These are phyloP conservation scores for Heliconius hewitsoni DNA, from an alignment of 1,140 invertebrate species.

Conservation along the genomic window DNA sequence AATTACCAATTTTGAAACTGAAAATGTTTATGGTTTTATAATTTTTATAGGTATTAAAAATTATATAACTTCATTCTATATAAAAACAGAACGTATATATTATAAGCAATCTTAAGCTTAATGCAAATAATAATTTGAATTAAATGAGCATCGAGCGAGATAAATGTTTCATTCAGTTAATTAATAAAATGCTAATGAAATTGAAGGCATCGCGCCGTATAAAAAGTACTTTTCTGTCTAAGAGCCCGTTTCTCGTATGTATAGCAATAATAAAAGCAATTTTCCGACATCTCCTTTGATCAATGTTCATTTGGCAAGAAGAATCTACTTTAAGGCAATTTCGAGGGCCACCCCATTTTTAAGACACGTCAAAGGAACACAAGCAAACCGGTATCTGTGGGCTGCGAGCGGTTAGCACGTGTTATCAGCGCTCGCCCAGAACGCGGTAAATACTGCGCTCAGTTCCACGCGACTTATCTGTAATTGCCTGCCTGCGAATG, in stretches of 20 bases:
- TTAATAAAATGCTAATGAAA: constrained; percentile 20
- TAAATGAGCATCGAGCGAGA: background rate
- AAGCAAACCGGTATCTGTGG: constrained; percentile 33
- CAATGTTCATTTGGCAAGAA: constrained; percentile 42
- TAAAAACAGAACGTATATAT: background rate
- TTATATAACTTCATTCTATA: background rate
- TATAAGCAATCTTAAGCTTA: background rate
- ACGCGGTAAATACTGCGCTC: constrained; percentile 72
- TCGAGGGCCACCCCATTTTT: constrained; percentile 44
- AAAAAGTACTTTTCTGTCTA: constrained; percentile 22
- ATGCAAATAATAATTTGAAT: background rate
- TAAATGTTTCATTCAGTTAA: constrained; percentile 23
- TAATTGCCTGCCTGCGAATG: constrained; percentile 78
- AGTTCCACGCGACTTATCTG: constrained; percentile 76
- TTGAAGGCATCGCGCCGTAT: constrained; percentile 5
- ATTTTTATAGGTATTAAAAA: background rate
- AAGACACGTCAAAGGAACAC: constrained; percentile 45
- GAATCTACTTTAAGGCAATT: constrained; percentile 49
- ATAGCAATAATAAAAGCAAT: constrained; percentile 39
- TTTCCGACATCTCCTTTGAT: constrained; percentile 41
- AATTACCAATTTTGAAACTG: background rate
- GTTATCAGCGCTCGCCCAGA: constrained; percentile 60
- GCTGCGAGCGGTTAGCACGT: constrained; percentile 34
- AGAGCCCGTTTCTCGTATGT: constrained; percentile 17
- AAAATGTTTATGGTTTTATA: background rate